phyloP scores from a whole-genome alignment of 2,797 vertebrate species.

The Lithobates pipiens region DNA sequence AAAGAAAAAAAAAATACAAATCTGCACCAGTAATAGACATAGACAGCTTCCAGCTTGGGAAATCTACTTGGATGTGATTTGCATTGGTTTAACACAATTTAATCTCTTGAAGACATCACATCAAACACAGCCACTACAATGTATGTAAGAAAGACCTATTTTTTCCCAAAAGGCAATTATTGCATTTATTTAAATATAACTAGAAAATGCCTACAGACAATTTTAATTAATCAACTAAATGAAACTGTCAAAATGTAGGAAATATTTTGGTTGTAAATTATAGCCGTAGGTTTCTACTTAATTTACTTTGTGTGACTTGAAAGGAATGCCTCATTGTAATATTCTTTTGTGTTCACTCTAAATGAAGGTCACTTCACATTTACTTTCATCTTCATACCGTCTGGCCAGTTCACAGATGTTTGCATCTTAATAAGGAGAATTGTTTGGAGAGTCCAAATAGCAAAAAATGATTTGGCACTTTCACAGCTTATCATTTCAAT shows the following conservation, averaged over 20 bases:
- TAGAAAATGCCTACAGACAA: slow-evolving; percentile 73
- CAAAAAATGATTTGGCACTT: slow-evolving; percentile 68
- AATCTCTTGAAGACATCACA: slow-evolving; percentile 13
- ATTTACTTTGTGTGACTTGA: slow-evolving; percentile 74
- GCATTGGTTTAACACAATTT: neutral
- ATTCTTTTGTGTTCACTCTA: slow-evolving; percentile 73
- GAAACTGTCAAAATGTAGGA: slow-evolving; percentile 75
- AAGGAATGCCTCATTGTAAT: slow-evolving; percentile 71
- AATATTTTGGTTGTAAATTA: slow-evolving; percentile 75
- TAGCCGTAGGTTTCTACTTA: slow-evolving; percentile 74
- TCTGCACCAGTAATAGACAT: too few species aligned
- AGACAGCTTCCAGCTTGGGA: neutral
- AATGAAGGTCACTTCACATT: slow-evolving; percentile 72
- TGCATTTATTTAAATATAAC: slow-evolving; percentile 65
- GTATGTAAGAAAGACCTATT: slow-evolving; percentile 62
- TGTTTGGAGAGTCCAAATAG: slow-evolving; percentile 72
- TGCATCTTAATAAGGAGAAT: slow-evolving; percentile 73
- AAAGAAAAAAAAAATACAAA: too few species aligned
- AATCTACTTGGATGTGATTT: neutral
- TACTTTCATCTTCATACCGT: slow-evolving; percentile 73
- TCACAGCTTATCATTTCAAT: slow-evolving; percentile 74
- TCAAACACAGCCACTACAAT: slow-evolving; percentile 7
- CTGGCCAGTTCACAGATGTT: slow-evolving; percentile 72
- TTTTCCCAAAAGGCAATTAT: slow-evolving; percentile 67
- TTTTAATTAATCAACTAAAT: slow-evolving; percentile 80